These are phyloP conservation scores for Sicus ferrugineus DNA, from an alignment of 2,888 invertebrate genomes.

Conservation along the genomic window DNA sequence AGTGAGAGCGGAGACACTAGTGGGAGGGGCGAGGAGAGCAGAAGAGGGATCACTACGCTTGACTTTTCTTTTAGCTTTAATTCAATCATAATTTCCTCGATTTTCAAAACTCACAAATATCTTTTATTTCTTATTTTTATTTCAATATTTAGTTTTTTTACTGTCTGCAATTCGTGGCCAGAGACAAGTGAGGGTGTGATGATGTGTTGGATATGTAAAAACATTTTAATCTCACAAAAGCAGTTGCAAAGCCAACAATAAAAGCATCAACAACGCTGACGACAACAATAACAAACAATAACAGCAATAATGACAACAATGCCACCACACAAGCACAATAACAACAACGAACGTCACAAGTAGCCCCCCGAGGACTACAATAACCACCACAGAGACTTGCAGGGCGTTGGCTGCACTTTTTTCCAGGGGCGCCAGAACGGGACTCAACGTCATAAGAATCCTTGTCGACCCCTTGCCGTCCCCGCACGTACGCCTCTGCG, in stretches of 20 bases:
- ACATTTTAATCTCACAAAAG: constrained; percentile 24
- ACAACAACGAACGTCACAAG: neutral
- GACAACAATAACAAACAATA: neutral
- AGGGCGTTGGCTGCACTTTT: neutral
- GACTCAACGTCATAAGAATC: too few species aligned
- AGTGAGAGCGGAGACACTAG: too few species aligned
- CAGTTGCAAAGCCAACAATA: neutral
- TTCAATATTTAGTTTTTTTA: neutral
- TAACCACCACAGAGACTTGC: neutral
- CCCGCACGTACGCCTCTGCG: too few species aligned
- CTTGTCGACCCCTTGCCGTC: too few species aligned
- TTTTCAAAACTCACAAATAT: neutral
- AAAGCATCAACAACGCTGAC: neutral
- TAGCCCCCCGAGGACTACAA: neutral
- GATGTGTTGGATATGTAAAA: neutral
- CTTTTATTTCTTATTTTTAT: neutral
- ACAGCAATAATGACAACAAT: neutral
- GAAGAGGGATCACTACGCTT: too few species aligned
- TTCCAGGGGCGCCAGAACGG: neutral
- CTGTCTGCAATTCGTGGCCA: neutral
- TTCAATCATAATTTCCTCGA: neutral
- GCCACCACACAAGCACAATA: neutral
- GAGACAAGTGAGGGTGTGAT: neutral
- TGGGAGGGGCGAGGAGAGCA: too few species aligned
- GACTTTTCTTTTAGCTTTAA: too few species aligned